These are phyloP conservation scores for Pocillopora meandrina DNA, from an alignment of 92 coral and sea anemone species.

Conservation along the genomic window DNA sequence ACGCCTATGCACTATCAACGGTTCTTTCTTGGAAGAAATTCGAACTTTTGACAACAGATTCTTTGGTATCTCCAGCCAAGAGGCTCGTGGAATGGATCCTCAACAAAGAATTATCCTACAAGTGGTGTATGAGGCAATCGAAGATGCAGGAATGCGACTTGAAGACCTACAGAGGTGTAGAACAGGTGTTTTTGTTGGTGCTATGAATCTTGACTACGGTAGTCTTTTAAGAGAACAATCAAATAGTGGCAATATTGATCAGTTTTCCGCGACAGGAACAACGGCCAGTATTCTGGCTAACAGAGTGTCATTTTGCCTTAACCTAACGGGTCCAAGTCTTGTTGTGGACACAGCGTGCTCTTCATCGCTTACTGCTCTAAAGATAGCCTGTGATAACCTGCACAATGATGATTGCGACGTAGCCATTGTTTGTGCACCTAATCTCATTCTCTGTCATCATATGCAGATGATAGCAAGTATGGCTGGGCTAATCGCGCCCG, in stretches of 20 bases:
- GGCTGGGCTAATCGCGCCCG: constrained; percentile 84
- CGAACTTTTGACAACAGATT: too few species aligned
- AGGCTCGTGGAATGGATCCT: constrained; percentile 81
- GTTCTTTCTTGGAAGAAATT: constrained; percentile 74
- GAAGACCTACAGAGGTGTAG: too few species aligned
- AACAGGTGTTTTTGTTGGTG: too few species aligned
- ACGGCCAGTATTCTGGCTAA: constrained; percentile 66
- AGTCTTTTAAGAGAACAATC: constrained; percentile 19
- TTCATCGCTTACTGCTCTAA: too few species aligned
- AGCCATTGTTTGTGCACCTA: constrained; percentile 85
- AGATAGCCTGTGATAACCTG: constrained; percentile 66
- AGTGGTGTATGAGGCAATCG: constrained; percentile 89
- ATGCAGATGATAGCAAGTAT: constrained; percentile 61
- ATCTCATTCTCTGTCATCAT: constrained; percentile 49
- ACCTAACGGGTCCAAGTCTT: too few species aligned
- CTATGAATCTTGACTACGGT: constrained; percentile 70
- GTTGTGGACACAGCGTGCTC: too few species aligned
- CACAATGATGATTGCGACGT: constrained; percentile 67
- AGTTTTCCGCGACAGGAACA: constrained; percentile 77
- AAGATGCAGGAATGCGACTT: constrained; percentile 91
- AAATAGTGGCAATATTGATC: constrained; percentile 60
- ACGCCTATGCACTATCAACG: constrained; percentile 60
- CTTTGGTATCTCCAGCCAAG: too few species aligned
- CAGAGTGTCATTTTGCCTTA: too few species aligned
- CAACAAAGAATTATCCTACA: too few species aligned